These are phyloP conservation scores for Nowickia ferox DNA, from an alignment of 2,888 invertebrate genomes.

Conservation along the genomic window DNA sequence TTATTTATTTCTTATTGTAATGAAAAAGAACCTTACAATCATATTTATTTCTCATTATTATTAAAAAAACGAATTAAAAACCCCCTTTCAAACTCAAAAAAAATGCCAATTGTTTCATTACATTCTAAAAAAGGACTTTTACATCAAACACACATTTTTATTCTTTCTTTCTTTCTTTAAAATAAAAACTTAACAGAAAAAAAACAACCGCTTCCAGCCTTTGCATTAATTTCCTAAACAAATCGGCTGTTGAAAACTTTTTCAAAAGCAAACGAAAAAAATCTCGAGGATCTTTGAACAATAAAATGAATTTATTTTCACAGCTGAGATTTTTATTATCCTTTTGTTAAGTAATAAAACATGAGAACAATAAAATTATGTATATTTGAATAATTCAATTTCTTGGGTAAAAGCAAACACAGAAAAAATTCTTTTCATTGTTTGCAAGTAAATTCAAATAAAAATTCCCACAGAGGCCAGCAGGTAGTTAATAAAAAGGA, in stretches of 20 bases:
- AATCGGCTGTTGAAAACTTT: constrained; percentile 3
- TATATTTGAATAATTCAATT: constrained; percentile 48
- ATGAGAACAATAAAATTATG: constrained; percentile 48
- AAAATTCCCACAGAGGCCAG: background rate
- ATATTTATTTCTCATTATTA: no score
- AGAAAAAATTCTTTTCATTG: constrained; percentile 8
- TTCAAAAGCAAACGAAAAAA: background rate
- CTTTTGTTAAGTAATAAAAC: constrained; percentile 25
- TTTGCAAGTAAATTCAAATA: background rate
- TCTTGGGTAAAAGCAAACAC: constrained; percentile 1
- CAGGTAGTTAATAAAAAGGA: constrained; percentile 18
- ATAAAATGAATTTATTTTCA: constrained; percentile 28
- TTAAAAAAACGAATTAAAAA: no score
- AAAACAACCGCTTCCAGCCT: background rate
- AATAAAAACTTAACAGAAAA: background rate
- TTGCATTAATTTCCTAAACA: constrained; percentile 2
- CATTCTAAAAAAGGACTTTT: background rate
- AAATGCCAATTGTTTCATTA: background rate
- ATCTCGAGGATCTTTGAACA: background rate
- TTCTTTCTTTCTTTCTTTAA: no score
- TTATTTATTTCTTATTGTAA: background rate
- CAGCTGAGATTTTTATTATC: constrained; percentile 38
- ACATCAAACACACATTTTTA: background rate
- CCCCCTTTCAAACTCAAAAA: background rate
- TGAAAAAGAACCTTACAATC: background rate